Percentiles rank a stretch among this genome's conserved stretches.
These are phyloP conservation scores for Tauraco hartlaubi DNA, from an alignment of 2,797 vertebrate species.

Conservation along the genomic window DNA sequence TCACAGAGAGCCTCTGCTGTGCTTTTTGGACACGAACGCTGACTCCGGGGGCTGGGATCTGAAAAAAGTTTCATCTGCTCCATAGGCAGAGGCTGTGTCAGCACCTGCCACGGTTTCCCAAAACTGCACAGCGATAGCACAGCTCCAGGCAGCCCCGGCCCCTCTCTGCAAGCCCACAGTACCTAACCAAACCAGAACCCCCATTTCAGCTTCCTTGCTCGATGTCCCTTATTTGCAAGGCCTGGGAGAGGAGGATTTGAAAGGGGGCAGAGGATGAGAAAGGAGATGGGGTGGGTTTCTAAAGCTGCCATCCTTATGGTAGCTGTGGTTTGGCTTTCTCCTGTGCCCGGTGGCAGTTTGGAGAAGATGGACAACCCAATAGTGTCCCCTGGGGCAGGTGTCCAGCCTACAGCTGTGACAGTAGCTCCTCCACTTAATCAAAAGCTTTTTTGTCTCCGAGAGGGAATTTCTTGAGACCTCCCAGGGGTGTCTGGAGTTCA, in stretches of 20 bases:
- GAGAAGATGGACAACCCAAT: rapidly evolving
- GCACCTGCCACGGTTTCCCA: background rate
- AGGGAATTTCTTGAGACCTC: background rate
- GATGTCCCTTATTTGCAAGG: background rate
- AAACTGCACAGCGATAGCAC: background rate
- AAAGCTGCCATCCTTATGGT: background rate
- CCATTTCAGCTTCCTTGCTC: rapidly evolving
- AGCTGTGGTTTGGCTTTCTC: background rate
- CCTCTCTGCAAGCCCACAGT: background rate
- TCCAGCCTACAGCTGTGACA: background rate
- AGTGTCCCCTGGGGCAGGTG: background rate
- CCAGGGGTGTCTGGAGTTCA: rapidly evolving
- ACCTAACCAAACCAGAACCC: background rate
- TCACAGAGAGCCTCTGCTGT: constrained; percentile 5
- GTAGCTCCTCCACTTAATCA: background rate
- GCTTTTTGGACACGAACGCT: background rate
- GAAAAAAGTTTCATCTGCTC: background rate
- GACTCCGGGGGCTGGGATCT: background rate
- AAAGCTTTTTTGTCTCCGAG: background rate
- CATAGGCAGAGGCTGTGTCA: background rate
- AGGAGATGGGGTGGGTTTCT: background rate
- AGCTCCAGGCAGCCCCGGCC: background rate
- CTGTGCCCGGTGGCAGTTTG: rapidly evolving
- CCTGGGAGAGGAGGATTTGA: background rate
- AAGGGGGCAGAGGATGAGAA: background rate